Percentiles rank a stretch among this genome's conserved stretches.
Evolutionary conservation across 2,888 invertebrate species (phyloP).

Genomic region (Scrobipalpa atriplicella): DNA sequence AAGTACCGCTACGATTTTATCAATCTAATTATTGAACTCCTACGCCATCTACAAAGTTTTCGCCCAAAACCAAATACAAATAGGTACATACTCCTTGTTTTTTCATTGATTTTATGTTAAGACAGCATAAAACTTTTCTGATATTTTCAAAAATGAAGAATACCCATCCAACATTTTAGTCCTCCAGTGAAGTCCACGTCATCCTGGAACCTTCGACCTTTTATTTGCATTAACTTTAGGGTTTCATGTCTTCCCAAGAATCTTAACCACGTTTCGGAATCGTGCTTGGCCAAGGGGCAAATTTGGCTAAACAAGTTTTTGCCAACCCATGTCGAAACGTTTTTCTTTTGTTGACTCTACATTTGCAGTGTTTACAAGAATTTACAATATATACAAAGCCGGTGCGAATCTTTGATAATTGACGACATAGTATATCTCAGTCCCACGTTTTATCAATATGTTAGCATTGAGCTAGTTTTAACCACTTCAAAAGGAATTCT

Average conservation of each 20-base stretch:
- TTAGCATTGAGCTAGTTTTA: not conserved
- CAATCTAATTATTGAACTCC: too few species aligned
- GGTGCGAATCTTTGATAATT: slow-evolving; percentile 5
- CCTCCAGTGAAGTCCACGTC: not conserved
- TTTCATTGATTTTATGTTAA: too few species aligned
- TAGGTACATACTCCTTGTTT: too few species aligned
- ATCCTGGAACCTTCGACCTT: not conserved
- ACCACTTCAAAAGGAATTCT: too few species aligned
- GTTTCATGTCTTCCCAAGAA: not conserved
- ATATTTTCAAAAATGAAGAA: too few species aligned
- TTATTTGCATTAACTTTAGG: slow-evolving; percentile 2
- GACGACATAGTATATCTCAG: not conserved
- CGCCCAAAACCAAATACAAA: too few species aligned
- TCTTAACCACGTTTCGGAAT: not conserved
- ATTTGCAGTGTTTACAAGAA: not conserved
- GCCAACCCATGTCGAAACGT: slow-evolving; percentile 11
- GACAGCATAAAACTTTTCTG: too few species aligned
- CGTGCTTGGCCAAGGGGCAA: not conserved
- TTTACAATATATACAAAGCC: slow-evolving; percentile 6
- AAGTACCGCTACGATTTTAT: too few species aligned
- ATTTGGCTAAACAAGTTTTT: slow-evolving; percentile 4
- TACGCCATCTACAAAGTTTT: too few species aligned
- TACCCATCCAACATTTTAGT: too few species aligned
- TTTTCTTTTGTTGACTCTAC: not conserved
- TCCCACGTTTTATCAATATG: slow-evolving; percentile 5